Evolutionary conservation across 2,888 invertebrate species (phyloP).

Genomic region (Drosophila nr. perissopoda): DNA sequence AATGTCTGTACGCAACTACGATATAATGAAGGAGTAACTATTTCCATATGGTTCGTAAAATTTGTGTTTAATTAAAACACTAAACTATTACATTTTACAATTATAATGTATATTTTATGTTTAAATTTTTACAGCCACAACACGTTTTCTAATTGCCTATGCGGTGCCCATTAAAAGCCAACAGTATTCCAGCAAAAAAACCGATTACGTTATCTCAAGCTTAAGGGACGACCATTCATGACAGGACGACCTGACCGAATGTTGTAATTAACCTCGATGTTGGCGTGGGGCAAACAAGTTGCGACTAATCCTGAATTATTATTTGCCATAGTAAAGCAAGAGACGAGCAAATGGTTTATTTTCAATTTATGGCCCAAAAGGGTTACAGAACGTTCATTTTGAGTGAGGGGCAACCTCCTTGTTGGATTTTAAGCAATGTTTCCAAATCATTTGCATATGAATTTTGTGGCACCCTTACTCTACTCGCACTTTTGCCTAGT

Average conservation of each 20-base stretch:
- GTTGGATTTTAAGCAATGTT: conserved; percentile 42
- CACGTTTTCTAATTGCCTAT: conserved; percentile 30
- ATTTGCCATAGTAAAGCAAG: conserved; percentile 59
- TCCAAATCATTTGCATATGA: conserved; percentile 78
- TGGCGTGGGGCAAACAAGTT: conserved; percentile 50
- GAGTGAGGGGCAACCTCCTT: not conserved
- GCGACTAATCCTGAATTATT: conserved; percentile 78
- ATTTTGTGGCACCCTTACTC: conserved; percentile 66
- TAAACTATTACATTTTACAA: not conserved
- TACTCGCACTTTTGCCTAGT: conserved; percentile 54
- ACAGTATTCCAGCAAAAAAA: conserved; percentile 46
- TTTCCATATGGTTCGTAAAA: not conserved
- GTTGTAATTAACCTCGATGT: conserved; percentile 77
- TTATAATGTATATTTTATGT: not conserved
- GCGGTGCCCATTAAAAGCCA: conserved; percentile 20
- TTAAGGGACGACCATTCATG: conserved; percentile 68
- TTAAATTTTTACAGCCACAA: not conserved
- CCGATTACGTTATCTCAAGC: conserved; percentile 79
- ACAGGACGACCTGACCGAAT: conserved; percentile 78
- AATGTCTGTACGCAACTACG: too few species aligned
- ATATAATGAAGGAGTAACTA: not conserved
- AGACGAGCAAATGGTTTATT: conserved; percentile 74
- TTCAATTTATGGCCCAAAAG: conserved; percentile 72
- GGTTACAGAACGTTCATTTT: conserved; percentile 27
- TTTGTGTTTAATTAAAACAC: not conserved